Evolutionary conservation across 2,797 vertebrate species (phyloP).

Genomic region (Thunnus albacares): DNA sequence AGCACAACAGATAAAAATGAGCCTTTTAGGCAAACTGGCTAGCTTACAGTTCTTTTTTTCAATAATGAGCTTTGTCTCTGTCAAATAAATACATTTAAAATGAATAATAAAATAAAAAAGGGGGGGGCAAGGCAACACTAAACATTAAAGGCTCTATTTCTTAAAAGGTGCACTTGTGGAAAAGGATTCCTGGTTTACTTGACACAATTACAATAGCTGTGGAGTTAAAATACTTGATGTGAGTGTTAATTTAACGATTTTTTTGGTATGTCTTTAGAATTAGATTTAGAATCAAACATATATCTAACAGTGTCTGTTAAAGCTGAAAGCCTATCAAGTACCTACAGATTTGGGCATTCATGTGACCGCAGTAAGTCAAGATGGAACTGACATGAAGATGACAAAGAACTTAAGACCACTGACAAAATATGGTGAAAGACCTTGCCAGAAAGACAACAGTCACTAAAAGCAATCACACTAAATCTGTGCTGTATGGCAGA

Average conservation of each 20-base stretch:
- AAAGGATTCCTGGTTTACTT: not conserved
- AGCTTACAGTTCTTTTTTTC: not conserved
- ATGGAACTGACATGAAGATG: not conserved
- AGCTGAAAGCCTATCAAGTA: not conserved
- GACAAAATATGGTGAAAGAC: not conserved
- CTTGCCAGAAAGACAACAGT: slow-evolving; percentile 1
- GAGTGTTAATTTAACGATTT: not conserved
- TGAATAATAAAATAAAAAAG: too few relatives aligned
- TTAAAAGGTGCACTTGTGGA: not conserved
- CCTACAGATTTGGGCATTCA: not conserved
- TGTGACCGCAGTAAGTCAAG: not conserved
- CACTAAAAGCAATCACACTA: not conserved
- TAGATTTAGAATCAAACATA: not conserved
- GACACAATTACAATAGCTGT: not conserved
- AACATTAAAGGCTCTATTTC: not conserved
- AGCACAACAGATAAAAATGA: not conserved
- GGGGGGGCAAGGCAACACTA: not conserved
- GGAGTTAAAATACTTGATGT: not conserved
- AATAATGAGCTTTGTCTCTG: not conserved
- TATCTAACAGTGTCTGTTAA: not conserved
- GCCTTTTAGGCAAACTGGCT: not conserved
- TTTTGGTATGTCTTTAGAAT: not conserved
- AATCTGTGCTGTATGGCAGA: not conserved
- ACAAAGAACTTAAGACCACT: not conserved
- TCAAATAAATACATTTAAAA: not conserved